phyloP scores from a whole-genome alignment of 2,113 vertebrate genomes.

The Odocoileus virginianus region DNA sequence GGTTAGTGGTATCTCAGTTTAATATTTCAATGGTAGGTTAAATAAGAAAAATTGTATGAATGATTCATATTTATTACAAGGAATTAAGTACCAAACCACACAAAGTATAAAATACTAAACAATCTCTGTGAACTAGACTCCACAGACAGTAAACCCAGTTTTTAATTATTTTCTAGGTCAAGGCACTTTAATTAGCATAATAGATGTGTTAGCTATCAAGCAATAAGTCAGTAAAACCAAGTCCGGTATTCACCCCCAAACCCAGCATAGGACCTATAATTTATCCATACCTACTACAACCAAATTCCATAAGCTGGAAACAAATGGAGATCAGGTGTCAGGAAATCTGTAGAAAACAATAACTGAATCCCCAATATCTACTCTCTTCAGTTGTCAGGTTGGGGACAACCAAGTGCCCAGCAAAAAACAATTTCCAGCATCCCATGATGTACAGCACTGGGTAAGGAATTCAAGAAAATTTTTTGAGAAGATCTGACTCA shows the following conservation, averaged over 20 bases:
- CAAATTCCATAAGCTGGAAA: conserved; percentile 14
- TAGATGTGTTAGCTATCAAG: neutral
- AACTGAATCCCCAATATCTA: neutral
- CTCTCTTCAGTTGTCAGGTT: neutral
- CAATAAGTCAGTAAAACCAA: neutral
- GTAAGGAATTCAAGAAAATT: neutral
- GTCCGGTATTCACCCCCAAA: neutral
- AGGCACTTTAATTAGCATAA: neutral
- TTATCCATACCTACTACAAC: neutral
- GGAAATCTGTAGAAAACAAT: neutral
- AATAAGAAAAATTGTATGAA: neutral
- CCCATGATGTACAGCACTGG: neutral
- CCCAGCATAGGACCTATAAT: neutral
- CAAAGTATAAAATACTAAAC: conserved; percentile 2
- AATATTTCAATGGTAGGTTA: neutral
- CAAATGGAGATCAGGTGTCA: neutral
- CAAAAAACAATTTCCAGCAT: neutral
- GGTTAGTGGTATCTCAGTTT: neutral
- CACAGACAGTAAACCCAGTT: neutral
- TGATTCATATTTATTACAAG: neutral
- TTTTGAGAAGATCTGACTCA: neutral
- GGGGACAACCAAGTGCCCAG: neutral
- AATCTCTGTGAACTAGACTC: neutral
- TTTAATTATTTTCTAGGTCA: neutral
- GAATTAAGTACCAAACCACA: conserved; percentile 3